Base-by-base conservation (phyloP, 1,140 invertebrate genomes). In the Vollenhovia emeryi region DNA sequence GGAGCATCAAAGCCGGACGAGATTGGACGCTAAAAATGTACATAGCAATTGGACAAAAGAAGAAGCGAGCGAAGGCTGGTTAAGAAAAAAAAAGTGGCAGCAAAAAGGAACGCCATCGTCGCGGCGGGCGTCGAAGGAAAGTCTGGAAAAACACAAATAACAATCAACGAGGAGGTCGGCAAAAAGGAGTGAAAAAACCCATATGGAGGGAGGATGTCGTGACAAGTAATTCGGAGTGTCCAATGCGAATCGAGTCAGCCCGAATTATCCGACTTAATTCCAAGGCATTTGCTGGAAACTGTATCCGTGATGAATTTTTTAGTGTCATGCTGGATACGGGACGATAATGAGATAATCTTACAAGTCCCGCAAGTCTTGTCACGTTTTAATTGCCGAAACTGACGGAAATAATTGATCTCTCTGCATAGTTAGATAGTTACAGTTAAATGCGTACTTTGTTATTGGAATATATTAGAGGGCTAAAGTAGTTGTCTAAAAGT, bases 11-110 rank as follows among this genome's bases (percentile, higher is more conserved):
- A 82, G 78, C 50, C 78, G 66, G 66, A 73, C 78, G 78, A 82
- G 78, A 82, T 82, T 82, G 78, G 78, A 82, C 66, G 78, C 78
- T 82, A 73, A 82, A 82, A 82, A 82, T 82, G 78, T 82, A 82
- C 78, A 82, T 82, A 82, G 66, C 78, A 82, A 82, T 82, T 82
- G 78, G 50, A 82, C 66, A 82, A 82, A 82, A 82, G 78, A 69
- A 80, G 50, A 71, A 79, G 50, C 24, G 36, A 80, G 36, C 64
- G 50, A 45, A 59, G 66, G 36, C 48, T 55, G 78, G 36, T 40
- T 21, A 69, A 2, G 21, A 66, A 30, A 52, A 48, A 48, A 50
- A 45, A 71, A 60, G 57, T 2, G 36, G n/a, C n/a, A 24, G 18
- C 36, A 82, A 82, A 82, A 82, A 73, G 36, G 33, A 52, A 59